Percentiles rank a stretch among this genome's conserved stretches.
phyloP scores from a whole-genome alignment of 1,140 invertebrate species.

The Achatina immaculata region DNA sequence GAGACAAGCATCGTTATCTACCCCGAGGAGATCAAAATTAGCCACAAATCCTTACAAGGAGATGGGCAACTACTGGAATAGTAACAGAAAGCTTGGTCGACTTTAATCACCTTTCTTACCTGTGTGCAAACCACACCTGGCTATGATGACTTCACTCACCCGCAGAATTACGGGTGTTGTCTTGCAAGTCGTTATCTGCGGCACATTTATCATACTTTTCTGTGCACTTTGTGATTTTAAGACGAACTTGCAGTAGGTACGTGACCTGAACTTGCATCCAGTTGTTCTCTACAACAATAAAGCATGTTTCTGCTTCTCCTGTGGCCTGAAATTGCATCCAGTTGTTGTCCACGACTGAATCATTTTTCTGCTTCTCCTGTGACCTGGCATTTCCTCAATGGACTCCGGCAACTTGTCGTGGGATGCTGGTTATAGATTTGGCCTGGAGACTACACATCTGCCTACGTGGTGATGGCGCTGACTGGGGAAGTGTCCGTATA shows the following conservation, averaged over 20 bases:
- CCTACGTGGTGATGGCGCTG: no score
- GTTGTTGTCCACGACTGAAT: no score
- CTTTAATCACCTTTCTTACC: conserved; percentile 62
- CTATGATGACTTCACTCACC: conserved; percentile 62
- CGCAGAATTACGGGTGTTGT: conserved; percentile 67
- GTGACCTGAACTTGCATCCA: conserved; percentile 61
- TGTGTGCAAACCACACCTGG: conserved; percentile 62
- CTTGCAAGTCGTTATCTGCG: conserved; percentile 59
- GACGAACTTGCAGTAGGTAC: conserved; percentile 68
- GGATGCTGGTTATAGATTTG: no score
- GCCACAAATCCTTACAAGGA: conserved; percentile 58
- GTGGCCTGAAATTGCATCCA: no score
- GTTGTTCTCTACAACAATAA: conserved; percentile 66
- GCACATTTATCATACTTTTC: conserved; percentile 59
- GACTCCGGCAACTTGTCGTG: conserved; percentile 75
- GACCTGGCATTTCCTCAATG: conserved; percentile 74
- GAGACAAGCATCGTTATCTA: no score
- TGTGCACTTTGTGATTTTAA: conserved; percentile 69
- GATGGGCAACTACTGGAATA: conserved; percentile 62
- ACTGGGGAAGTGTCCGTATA: no score
- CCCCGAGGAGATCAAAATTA: conserved; percentile 39
- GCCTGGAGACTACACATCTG: no score
- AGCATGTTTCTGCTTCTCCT: no score
- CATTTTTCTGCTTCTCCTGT: conserved; percentile 72
- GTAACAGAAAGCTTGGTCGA: conserved; percentile 57